A percentile compares a stretch with the other conserved stretches of the same genome.
phyloP scores from a whole-genome alignment of 2,888 invertebrate species.

The Antitype chi region DNA sequence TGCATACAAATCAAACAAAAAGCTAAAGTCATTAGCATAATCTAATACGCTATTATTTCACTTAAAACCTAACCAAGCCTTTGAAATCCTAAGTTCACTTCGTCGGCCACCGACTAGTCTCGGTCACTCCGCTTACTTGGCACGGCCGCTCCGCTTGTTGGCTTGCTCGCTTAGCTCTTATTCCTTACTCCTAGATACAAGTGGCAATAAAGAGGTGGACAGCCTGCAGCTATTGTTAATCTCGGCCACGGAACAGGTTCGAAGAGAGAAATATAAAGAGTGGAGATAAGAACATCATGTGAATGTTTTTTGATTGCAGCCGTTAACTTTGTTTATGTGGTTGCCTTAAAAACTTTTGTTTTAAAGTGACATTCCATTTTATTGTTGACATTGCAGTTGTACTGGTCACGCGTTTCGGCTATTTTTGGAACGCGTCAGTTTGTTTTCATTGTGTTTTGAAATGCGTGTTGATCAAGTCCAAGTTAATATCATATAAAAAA shows the following conservation, averaged over 20 bases:
- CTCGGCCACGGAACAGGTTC: conserved; percentile 85
- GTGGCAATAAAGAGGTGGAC: conserved; percentile 86
- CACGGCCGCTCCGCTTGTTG: neutral
- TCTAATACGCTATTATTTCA: neutral
- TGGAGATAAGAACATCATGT: conserved; percentile 82
- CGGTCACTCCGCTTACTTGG: neutral
- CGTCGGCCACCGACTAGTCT: neutral
- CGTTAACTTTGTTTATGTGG: conserved; percentile 62
- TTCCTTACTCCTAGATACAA: conserved; percentile 68
- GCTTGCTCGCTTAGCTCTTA: conserved; percentile 56
- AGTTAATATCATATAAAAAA: neutral
- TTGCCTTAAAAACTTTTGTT: conserved; percentile 48
- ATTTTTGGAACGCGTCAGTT: conserved; percentile 1
- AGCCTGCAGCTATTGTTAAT: conserved; percentile 87
- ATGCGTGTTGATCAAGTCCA: neutral
- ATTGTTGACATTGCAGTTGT: conserved; percentile 24
- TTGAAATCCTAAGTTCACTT: neutral
- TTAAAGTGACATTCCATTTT: conserved; percentile 34
- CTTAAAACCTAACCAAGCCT: neutral
- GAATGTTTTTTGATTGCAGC: conserved; percentile 74
- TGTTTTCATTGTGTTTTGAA: neutral
- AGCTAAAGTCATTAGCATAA: too few relatives aligned
- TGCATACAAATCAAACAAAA: neutral
- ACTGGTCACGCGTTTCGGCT: neutral
- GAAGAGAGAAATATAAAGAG: conserved; percentile 79